Base-by-base conservation (phyloP, 2,888 invertebrate species). In the Chydorus sphaericus region DNA sequence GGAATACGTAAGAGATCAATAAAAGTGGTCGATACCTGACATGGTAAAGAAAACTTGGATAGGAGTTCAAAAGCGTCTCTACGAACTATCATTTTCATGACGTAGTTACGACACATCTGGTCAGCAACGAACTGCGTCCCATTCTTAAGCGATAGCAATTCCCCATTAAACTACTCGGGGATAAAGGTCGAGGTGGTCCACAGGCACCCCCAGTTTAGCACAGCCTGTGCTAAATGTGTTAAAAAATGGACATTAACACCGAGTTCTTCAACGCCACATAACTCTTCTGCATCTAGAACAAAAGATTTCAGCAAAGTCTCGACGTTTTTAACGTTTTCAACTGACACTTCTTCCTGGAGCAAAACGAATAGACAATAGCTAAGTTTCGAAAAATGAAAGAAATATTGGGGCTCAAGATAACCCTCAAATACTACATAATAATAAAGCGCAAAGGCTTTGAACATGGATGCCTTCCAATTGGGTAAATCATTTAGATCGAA, bases 181-280 rank as follows among this genome's bases (percentile, higher is more conserved):
- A 51, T 51, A 51, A 51, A 31, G n/a, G 51, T 51, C 14, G 51
- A 51, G 23, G 20, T 30, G 8, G 51, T 20, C 51, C 51, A 51
- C 11, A 51, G 33, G 23, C 31, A 33, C 20, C 51, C 51, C 33
- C 33, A 51, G 33, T 51, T 33, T 16, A 31, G 10, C 4, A 51
- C 51, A 14, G 33, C 11, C 18, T 51, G 4, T 16, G 51, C n/a
- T 18, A 51, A 20, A 51, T 51, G 33, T 6, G 33, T 33, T 10
- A 51, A 3, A 23, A 51, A 33, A 14, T 51, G 51, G 6, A 30
- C 16, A 33, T 51, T 51, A 7, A 31, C 20, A 3, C 20, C 20
- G n/a, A 51, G 8, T 11, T 51, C 18, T 36, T 33, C 31, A 8
- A 51, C 23, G 14, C 51, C 51, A 33, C 33, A 51, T 18, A 51